Percentiles rank a stretch among this genome's conserved stretches.
These are phyloP conservation scores for Elgaria multicarinata DNA, from an alignment of 2,113 vertebrate genomes.

Conservation along the genomic window DNA sequence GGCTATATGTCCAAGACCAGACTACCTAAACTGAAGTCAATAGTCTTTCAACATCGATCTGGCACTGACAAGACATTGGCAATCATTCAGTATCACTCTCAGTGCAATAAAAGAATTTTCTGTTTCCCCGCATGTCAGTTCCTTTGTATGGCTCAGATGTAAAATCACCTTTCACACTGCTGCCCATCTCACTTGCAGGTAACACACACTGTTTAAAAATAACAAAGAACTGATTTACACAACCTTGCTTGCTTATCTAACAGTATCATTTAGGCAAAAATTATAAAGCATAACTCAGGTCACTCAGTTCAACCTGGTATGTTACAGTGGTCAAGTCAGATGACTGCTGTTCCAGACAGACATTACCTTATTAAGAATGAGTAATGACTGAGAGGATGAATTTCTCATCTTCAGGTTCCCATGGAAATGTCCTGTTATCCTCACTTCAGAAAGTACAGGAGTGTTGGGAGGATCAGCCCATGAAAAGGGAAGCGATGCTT, in stretches of 20 bases:
- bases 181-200: background rate
- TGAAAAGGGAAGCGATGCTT: background rate
- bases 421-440: background rate
- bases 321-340: slow-evolving; percentile 21
- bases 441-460: background rate
- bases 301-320: background rate
- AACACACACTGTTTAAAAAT: background rate
- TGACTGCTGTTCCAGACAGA: background rate
- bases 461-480: background rate
- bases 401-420: slow-evolving; percentile 1
- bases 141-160: background rate
- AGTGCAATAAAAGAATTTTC: background rate
- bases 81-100: background rate
- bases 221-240: background rate
- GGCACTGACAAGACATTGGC: background rate
- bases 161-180: background rate
- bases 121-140: background rate
- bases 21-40: background rate
- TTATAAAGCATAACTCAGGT: background rate
- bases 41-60: background rate
- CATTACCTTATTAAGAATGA: slow-evolving; percentile 9
- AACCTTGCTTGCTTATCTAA: background rate
- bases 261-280: background rate
- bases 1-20: background rate
- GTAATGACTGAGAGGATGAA: background rate